Percentiles rank a stretch among this genome's conserved stretches.
phyloP scores from a whole-genome alignment of 2,888 invertebrate species.

The Salticus scenicus region DNA sequence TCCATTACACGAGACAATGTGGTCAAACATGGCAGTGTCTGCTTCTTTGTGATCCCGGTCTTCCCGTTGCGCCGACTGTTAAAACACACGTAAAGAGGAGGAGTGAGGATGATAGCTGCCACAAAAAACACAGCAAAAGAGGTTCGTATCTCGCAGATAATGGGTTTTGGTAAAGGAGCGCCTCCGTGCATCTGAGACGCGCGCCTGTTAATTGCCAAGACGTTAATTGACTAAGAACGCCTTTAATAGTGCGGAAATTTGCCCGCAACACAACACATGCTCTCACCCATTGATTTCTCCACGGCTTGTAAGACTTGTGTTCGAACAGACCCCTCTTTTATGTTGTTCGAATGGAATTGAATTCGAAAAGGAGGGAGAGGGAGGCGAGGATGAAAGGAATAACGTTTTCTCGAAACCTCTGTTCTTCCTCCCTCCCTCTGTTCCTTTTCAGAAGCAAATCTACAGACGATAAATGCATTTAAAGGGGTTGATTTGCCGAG shows the following conservation, averaged over 20 bases:
- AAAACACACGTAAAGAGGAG: no score
- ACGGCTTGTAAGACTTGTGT: not conserved
- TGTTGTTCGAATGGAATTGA: not conserved
- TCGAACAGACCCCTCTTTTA: not conserved
- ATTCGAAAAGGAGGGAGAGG: not conserved
- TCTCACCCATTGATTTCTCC: not conserved
- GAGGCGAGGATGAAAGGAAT: not conserved
- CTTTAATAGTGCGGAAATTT: not conserved
- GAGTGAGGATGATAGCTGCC: no score
- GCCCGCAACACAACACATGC: not conserved
- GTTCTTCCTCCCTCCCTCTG: not conserved
- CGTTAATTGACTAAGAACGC: constrained; percentile 1
- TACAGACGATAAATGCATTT: not conserved
- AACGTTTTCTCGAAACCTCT: not conserved
- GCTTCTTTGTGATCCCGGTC: no score
- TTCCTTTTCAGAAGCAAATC: not conserved
- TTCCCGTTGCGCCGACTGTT: no score
- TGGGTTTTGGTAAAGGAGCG: not conserved
- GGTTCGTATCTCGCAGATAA: not conserved
- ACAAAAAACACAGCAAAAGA: no score
- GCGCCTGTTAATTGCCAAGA: not conserved
- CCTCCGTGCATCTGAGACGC: not conserved
- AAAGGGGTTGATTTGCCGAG: not conserved
- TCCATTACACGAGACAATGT: no score
- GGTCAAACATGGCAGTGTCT: no score